Base-by-base conservation (phyloP, 2,797 vertebrate species). In the Enteromius paludinosus region DNA sequence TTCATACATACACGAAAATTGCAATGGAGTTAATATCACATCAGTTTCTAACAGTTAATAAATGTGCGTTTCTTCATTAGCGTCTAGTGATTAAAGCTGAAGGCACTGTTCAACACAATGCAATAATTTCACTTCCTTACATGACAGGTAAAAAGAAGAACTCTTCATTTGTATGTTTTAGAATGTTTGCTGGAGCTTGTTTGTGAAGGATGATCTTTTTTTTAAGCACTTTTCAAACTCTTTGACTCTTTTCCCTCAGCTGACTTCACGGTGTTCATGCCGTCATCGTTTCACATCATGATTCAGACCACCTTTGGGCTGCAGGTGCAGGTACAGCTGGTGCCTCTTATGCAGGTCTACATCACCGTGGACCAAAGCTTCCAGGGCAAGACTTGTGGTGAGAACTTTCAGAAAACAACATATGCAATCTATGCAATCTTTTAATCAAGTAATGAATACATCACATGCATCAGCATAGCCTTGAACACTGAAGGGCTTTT, bases 301-400 rank as follows among this genome's bases (percentile, higher is more conserved):
- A 90, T 97, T 59, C 94, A 94, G 87, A 96, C 96, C 0, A 82
- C 65, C 33, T 92, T 92, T 38, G 97, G 96, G 4, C 85, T 98
- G 66, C 93, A 94, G 86, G 88, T 99, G 75, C 96, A 98, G 88
- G 90, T 99, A 61, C 97, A 99, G 80, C 89, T 97, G 83, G 86
- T 90, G 78, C 95, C 94, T 2, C 0, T 97, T 70, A 97, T 98
- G 97, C 97, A 99, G 87, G 89, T 98, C 47, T 99, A 97, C 79
- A 87, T 94, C 65, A 95, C 87, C 1, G 90, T 93, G 79, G 94
- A 96, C 4, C 92, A 94, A 8, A 92, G 88, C 47, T 94, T 95
- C 89, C 92, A 81, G 86, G 61, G 70, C 82, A 94, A 93, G 88
- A 94, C 93, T 0, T 91, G 87, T 3, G 95, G 95, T 94, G 68